These are phyloP conservation scores for Aelia acuminata DNA, from an alignment of 2,888 invertebrate genomes.

Conservation along the genomic window DNA sequence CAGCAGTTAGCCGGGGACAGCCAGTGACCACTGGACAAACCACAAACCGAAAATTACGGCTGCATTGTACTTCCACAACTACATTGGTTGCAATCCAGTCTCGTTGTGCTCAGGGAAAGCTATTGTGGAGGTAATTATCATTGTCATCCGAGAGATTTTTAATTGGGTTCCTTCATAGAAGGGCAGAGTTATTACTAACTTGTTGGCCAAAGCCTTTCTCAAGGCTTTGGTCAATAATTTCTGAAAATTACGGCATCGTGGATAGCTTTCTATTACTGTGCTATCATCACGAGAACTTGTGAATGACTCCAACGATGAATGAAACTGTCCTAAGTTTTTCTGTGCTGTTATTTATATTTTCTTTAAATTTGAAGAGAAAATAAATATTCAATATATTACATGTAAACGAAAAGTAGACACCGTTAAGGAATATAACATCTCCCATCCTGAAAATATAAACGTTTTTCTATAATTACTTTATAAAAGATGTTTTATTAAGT, in stretches of 20 bases:
- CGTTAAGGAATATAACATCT: no score
- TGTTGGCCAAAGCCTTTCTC: not conserved
- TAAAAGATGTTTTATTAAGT: no score
- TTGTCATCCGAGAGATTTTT: not conserved
- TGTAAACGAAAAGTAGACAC: no score
- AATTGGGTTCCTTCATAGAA: slow-evolving; percentile 11
- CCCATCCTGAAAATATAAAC: no score
- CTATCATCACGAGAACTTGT: no score
- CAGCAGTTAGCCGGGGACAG: not conserved
- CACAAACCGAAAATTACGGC: slow-evolving; percentile 33
- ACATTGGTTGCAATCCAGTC: not conserved
- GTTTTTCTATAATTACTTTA: no score
- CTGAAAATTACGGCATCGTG: not conserved
- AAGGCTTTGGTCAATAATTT: not conserved
- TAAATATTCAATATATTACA: no score
- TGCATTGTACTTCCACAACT: slow-evolving; percentile 29
- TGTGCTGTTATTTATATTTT: no score
- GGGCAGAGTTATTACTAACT: not conserved
- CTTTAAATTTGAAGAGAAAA: no score
- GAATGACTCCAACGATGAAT: no score
- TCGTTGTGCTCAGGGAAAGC: slow-evolving; percentile 18
- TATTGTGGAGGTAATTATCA: slow-evolving; percentile 26
- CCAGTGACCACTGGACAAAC: not conserved
- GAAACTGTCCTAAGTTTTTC: no score
- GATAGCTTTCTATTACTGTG: no score